Conservation (phyloP, 2,888 invertebrate genomes). For the Rambutsinella grinnellia region DNA sequence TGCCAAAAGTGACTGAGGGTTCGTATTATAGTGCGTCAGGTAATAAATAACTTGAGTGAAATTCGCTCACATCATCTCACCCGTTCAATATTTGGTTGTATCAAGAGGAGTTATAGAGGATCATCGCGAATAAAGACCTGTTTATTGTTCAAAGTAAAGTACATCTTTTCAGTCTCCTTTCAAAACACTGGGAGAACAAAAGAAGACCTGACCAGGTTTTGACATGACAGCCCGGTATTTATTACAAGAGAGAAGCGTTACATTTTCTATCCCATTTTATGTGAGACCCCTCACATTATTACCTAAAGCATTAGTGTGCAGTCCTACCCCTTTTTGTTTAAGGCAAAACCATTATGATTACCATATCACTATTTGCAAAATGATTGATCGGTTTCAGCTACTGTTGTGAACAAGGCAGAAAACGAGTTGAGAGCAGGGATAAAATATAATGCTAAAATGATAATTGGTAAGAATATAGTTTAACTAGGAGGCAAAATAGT, state of each 20-base stretch:
- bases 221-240: conserved; percentile 32
- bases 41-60: not conserved
- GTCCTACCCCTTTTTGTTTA: conserved; percentile 17
- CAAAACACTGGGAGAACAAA: not conserved
- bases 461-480: conserved; percentile 1
- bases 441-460: not conserved
- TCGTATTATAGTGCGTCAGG: not conserved
- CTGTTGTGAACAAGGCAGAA: conserved; percentile 6
- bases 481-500: not conserved
- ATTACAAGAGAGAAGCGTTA: conserved; percentile 15
- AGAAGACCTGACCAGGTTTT: not conserved
- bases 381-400: conserved; percentile 53
- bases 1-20: not conserved
- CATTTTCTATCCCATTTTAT: conserved; percentile 23
- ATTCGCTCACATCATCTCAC: too few relatives aligned
- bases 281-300: conserved; percentile 12
- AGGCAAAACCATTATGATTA: conserved; percentile 15
- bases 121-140: not conserved
- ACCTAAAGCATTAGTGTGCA: not conserved
- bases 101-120: not conserved
- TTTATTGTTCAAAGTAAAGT: not conserved
- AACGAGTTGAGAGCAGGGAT: not conserved
- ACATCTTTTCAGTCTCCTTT: not conserved
- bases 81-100: too few relatives aligned
- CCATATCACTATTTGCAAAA: conserved; percentile 21